A percentile compares a stretch with the other conserved stretches of the same genome.
phyloP scores from a whole-genome alignment of 2,113 vertebrate species.

The Meriones unguiculatus region DNA sequence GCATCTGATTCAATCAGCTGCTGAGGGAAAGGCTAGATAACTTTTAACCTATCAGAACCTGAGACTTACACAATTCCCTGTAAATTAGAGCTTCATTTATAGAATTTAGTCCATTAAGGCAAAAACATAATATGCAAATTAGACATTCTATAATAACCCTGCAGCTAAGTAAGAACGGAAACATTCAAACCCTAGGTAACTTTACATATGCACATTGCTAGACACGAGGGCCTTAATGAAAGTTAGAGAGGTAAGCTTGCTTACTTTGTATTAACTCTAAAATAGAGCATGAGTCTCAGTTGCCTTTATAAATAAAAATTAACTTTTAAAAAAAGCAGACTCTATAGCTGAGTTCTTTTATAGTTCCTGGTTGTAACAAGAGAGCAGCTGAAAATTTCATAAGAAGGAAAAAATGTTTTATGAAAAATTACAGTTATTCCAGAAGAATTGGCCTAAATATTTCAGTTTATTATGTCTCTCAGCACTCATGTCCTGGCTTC shows the following conservation, averaged over 20 bases:
- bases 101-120: not conserved
- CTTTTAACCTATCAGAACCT: not conserved
- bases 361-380: conserved; percentile 14
- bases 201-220: conserved; percentile 49
- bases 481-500: not conserved
- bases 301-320: conserved; percentile 35
- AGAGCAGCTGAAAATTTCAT: conserved; percentile 27
- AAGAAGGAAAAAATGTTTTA: conserved; percentile 35
- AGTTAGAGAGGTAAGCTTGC: not conserved
- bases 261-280: conserved; percentile 52
- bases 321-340: conserved; percentile 13
- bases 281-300: conserved; percentile 45
- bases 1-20: no score
- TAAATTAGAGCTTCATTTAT: conserved; percentile 37
- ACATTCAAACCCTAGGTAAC: not conserved
- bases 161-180: conserved; percentile 48
- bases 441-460: conserved; percentile 37
- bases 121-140: conserved; percentile 44
- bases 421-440: conserved; percentile 56
- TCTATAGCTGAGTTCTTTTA: not conserved
- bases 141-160: conserved; percentile 50
- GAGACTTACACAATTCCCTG: conserved; percentile 43
- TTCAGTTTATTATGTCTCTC: not conserved
- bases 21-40: not conserved
- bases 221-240: not conserved